Evolutionary conservation across 2,113 vertebrate species (phyloP), one percentile per base, ranked within the genome.

Genomic region (Stegostoma tigrinum): DNA sequence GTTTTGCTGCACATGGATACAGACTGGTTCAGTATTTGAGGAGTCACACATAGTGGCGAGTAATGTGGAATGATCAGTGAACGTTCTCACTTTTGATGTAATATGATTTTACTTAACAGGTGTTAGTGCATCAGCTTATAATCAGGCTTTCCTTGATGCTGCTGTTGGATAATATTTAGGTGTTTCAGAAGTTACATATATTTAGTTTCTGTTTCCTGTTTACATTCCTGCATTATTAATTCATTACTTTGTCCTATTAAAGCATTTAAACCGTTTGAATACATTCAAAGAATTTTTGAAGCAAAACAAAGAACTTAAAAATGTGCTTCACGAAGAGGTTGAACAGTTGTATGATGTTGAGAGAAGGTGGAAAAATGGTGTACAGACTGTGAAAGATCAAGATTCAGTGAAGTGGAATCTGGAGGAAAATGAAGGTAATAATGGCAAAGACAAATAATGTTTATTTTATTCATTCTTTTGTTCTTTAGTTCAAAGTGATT

Each of bases 241-340:
- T 45, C 5, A 75, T 75, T 75, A 12, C 2, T 52, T 95, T 95
- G 42, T 72, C 72, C 94, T 95, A 72, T 95, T 96, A 87, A 67
- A 97, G 7, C 0, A 0, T 61, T 93, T 95, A 17, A 42, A 96
- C 95, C 95, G 96, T 48, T 52, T 96, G 70, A 70, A 96, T 70
- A 93, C 66, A 5, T 19, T 48, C 72, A 96, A 96, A n/a, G 75
- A 94, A 10, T 96, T 96, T 27, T 80, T 96, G 80, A 96, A 96
- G 45, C 70, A 93, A 0, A 96, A 96, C 38, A 1, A 66, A 75
- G 96, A 96, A 83, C 96, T 97, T 48, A 61, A 96, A 38, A 86
- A 30, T 68, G 64, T 19, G 95, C 87, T 97, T 48, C 86, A 96
- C 52, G 42, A 55, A n/a, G 95, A 95, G 70, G 2, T 96, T 66